Conservation (phyloP, 2,797 vertebrate species). For the Betta splendens region DNA sequence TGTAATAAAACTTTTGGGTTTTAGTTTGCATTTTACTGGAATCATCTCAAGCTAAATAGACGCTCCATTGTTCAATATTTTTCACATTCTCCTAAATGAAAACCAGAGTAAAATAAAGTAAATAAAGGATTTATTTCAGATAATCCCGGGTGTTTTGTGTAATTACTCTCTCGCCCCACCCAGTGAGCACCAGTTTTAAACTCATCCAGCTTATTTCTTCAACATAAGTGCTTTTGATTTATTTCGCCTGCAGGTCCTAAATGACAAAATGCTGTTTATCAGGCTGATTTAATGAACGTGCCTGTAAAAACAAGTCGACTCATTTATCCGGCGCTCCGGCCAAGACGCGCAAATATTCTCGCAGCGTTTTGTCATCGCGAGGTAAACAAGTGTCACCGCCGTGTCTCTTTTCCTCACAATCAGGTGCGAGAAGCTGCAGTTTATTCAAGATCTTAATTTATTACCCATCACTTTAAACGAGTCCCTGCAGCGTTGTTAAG, state of each 20-base stretch:
- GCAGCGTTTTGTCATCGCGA: slow-evolving; percentile 14
- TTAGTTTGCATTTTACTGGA: slow-evolving; percentile 30
- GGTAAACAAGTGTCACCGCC: slow-evolving; percentile 29
- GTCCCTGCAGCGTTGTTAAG: slow-evolving; percentile 15
- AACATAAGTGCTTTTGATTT: slow-evolving; percentile 33
- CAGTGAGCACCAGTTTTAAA: slow-evolving; percentile 26
- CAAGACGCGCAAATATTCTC: slow-evolving; percentile 26
- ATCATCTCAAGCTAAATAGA: slow-evolving; percentile 33
- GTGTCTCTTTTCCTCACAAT: slow-evolving; percentile 20
- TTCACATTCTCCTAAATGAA: slow-evolving; percentile 34
- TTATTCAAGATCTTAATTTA: slow-evolving; percentile 25
- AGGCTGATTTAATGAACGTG: slow-evolving; percentile 31
- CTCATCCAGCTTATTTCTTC: slow-evolving; percentile 26
- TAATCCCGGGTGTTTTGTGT: slow-evolving; percentile 27
- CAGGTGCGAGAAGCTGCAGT: slow-evolving; percentile 3
- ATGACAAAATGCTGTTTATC: slow-evolving; percentile 39
- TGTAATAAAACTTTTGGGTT: slow-evolving; percentile 29
- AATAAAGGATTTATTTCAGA: slow-evolving; percentile 28
- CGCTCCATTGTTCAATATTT: slow-evolving; percentile 40
- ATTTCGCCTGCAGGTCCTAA: slow-evolving; percentile 19
- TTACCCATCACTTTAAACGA: slow-evolving; percentile 16
- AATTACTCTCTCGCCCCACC: slow-evolving; percentile 33
- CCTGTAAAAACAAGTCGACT: slow-evolving; percentile 55
- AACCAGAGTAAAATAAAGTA: slow-evolving; percentile 22
- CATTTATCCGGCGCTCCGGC: slow-evolving; percentile 21